Evolutionary conservation across 2,888 invertebrate species (phyloP), one percentile per base, ranked within the genome.

Genomic region (Tupiocoris notatus): DNA sequence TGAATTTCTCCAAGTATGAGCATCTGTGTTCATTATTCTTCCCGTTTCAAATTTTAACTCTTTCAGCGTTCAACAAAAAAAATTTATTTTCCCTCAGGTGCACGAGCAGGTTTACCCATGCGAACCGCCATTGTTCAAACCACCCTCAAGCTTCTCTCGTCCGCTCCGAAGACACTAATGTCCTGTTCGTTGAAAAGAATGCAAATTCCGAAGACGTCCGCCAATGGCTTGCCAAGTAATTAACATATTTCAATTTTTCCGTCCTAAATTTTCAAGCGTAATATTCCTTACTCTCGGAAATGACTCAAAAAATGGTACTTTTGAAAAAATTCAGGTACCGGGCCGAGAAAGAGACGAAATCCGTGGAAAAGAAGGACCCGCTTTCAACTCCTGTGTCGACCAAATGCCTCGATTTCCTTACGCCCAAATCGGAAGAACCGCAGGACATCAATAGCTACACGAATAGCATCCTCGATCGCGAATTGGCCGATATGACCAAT

Each of bases 111-210:
- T 92, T 92, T 82, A 91, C 91, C 0, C 92, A 92, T 84, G 91
- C 92, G 0, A 92, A 92, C 83, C 85, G 92, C 24, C 91, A 90
- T 80, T 92, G 92, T 82, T 88, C 89, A 0, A 88, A 89, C 78
- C 92, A 92, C 84, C 91, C 91, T 0, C 87, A 87, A 78, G 87
- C 88, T 1, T 86, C 87, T 20, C 83, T 88, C 1, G 85, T 85
- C 16, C 83, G 88, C 58, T 85, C 86, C 58, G 86, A 86, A 84
- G 84, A 87, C 76, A 85, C 86, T 77, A 85, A 86, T 0, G 80
- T 86, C 20, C 85, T 86, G 71, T 85, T 86, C 0, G 84, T 86
- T 16, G 83, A 85, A 1, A 84, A 84, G 3, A 85, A 85, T 71
- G 84, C 85, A 0, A 84, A 87, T 75, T 86, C 86, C 0, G 84